Conservation (phyloP, 2,113 vertebrate genomes). For the Heliornis fulica region DNA sequence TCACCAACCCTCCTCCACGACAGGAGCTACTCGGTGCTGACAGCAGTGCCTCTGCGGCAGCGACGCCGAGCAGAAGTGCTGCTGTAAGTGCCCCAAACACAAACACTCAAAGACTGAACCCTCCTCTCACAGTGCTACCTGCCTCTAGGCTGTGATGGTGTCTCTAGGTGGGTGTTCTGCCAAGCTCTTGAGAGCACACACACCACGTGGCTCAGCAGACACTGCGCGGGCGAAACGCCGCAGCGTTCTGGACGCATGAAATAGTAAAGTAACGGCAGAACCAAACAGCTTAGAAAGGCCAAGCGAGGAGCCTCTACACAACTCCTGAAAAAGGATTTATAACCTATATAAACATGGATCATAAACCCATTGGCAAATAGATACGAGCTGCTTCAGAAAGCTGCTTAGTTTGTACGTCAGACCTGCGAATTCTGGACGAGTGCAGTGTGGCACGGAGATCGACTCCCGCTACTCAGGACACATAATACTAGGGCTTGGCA, state of each 20-base stretch:
- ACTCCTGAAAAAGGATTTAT: slow-evolving; percentile 69
- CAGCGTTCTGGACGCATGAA: slow-evolving; percentile 33
- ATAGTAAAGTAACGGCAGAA: slow-evolving; percentile 57
- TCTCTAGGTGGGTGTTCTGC: accelerated
- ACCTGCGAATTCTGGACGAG: slow-evolving; percentile 23
- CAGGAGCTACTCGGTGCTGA: accelerated
- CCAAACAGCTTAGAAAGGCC: slow-evolving; percentile 64
- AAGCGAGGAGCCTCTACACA: not conserved
- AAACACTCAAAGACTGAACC: not conserved
- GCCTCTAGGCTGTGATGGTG: accelerated
- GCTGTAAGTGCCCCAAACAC: not conserved
- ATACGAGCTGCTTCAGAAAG: slow-evolving; percentile 46
- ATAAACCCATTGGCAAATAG: slow-evolving; percentile 73
- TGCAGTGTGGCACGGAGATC: not conserved
- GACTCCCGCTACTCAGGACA: not conserved
- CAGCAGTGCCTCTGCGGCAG: not conserved
- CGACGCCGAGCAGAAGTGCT: not conserved
- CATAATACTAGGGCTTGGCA: not conserved
- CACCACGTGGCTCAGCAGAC: not conserved
- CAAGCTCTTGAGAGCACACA: not conserved
- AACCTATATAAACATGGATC: slow-evolving; percentile 60
- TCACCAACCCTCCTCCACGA: accelerated
- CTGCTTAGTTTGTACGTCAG: slow-evolving; percentile 47
- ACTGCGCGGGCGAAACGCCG: not conserved
- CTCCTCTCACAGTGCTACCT: not conserved